phyloP scores from a whole-genome alignment of 2,888 invertebrate genomes.

The Euspilapteryx auroguttella region DNA sequence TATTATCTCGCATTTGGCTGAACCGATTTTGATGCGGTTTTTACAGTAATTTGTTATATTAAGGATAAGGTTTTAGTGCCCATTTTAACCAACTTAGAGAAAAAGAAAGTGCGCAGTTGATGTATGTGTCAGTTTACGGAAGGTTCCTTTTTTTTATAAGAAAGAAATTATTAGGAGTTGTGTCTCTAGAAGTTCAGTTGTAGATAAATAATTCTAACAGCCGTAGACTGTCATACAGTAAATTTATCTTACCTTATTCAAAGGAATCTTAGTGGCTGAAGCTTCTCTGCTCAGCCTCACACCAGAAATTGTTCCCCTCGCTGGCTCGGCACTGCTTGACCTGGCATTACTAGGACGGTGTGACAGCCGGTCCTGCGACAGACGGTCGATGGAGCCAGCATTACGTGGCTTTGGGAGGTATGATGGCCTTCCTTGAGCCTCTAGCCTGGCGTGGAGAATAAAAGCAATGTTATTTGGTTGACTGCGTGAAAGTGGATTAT shows the following conservation, averaged over 20 bases:
- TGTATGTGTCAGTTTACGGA: too few relatives aligned
- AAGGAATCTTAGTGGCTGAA: conserved; percentile 31
- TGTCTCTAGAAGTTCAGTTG: neutral
- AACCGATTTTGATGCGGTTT: too few relatives aligned
- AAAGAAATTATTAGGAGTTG: neutral
- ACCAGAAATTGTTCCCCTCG: conserved; percentile 23
- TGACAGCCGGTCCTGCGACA: conserved; percentile 30
- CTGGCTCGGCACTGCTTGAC: conserved; percentile 41
- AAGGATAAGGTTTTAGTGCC: too few relatives aligned
- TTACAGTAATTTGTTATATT: too few relatives aligned
- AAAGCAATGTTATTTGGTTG: too few relatives aligned
- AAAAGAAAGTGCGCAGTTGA: too few relatives aligned
- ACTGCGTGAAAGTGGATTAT: too few relatives aligned
- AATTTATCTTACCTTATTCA: conserved; percentile 20
- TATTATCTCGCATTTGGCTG: too few relatives aligned
- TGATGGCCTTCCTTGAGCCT: conserved; percentile 35
- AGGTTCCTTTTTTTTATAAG: too few relatives aligned
- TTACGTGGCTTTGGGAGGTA: conserved; percentile 35
- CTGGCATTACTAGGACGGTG: conserved; percentile 29
- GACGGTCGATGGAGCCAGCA: conserved; percentile 33
- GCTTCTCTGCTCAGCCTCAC: conserved; percentile 31
- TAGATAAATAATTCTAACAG: neutral
- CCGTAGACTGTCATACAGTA: neutral
- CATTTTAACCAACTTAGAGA: too few relatives aligned
- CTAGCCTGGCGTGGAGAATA: too few relatives aligned